These are phyloP conservation scores for Elysia crispata DNA, from an alignment of 2,888 invertebrate genomes.

Conservation along the genomic window DNA sequence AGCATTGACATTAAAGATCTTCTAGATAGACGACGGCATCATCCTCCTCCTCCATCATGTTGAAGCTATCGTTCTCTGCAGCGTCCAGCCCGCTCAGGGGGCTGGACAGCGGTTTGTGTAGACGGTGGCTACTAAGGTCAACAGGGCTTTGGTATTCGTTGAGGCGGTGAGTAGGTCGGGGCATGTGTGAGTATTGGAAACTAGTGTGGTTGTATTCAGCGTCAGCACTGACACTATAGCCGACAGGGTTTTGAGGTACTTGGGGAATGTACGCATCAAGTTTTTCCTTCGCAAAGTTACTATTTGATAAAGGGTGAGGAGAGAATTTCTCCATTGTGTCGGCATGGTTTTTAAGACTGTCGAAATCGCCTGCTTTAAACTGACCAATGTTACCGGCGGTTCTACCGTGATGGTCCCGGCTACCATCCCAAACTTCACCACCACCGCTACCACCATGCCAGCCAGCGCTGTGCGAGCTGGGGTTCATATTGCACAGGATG, in stretches of 20 bases:
- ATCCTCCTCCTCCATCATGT: constrained; percentile 67
- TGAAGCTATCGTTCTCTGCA: constrained; percentile 50
- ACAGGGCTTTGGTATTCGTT: neutral
- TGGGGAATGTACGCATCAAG: too few species aligned
- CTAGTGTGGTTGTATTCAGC: too few species aligned
- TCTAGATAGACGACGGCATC: constrained; percentile 74
- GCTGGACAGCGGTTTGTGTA: constrained; percentile 11
- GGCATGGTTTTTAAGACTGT: constrained; percentile 18
- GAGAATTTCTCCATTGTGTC: too few species aligned
- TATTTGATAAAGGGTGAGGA: too few species aligned
- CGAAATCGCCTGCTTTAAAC: neutral
- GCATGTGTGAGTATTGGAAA: too few species aligned
- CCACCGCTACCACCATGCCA: too few species aligned
- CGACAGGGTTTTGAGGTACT: too few species aligned
- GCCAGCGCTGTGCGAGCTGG: neutral
- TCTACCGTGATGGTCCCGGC: too few species aligned
- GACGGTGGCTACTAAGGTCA: constrained; percentile 30
- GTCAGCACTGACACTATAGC: too few species aligned
- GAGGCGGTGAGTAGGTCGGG: neutral
- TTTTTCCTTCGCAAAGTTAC: too few species aligned
- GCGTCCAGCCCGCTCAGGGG: constrained; percentile 31
- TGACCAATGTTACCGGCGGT: too few species aligned
- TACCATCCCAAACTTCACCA: too few species aligned
- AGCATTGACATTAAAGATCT: constrained; percentile 62
- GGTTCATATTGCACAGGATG: constrained; percentile 35